Conservation (phyloP, 2,113 vertebrate genomes). For the Cyanocitta stelleri region DNA sequence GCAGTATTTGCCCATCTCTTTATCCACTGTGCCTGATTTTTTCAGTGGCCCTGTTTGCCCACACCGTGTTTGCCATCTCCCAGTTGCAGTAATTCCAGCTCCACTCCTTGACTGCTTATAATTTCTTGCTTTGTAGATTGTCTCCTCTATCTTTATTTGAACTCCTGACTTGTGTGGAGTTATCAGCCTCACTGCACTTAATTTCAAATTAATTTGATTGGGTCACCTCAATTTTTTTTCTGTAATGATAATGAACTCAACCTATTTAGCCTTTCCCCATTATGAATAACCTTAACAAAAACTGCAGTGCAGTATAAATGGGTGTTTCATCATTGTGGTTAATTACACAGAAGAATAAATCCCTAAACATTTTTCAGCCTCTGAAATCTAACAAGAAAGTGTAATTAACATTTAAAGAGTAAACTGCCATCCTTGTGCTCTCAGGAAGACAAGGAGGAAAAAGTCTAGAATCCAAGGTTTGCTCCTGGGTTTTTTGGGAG, state of each 20-base stretch:
- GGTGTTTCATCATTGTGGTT: constrained; percentile 37
- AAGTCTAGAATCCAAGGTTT: background rate
- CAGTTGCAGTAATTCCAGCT: background rate
- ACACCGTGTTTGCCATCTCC: background rate
- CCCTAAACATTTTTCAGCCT: constrained; percentile 32
- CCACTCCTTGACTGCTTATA: background rate
- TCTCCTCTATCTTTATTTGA: constrained; percentile 35
- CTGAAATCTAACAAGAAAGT: constrained; percentile 42
- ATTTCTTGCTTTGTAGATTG: constrained; percentile 17
- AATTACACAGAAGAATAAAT: constrained; percentile 61
- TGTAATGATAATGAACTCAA: constrained; percentile 56
- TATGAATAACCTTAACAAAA: constrained; percentile 55
- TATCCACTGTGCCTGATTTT: background rate
- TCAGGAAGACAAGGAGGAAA: background rate
- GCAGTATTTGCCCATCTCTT: background rate
- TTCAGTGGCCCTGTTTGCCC: background rate
- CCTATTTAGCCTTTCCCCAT: constrained; percentile 60
- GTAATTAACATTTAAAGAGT: constrained; percentile 43
- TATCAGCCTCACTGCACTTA: constrained; percentile 57
- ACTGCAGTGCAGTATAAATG: constrained; percentile 20
- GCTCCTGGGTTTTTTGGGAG: background rate
- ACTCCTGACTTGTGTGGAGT: constrained; percentile 47
- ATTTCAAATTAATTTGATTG: constrained; percentile 63
- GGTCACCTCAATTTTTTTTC: constrained; percentile 34
- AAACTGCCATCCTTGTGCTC: background rate